Conservation (phyloP, 1,140 invertebrate genomes). For the Panonychus citri region DNA sequence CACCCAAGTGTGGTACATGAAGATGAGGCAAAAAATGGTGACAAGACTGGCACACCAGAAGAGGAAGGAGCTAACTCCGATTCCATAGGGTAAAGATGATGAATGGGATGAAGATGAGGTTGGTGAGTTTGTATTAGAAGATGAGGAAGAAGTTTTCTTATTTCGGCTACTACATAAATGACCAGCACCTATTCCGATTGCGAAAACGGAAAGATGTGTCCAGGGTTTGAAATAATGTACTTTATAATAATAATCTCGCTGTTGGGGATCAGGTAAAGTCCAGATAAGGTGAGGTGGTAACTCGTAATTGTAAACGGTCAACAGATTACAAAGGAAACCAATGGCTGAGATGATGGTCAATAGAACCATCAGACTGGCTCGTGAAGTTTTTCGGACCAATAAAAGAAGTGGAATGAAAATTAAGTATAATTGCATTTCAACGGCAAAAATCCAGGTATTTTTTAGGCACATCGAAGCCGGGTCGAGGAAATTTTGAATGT, state of each 20-base stretch:
- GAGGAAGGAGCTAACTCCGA: neutral
- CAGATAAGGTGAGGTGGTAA: conserved; percentile 14
- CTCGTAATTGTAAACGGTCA: conserved; percentile 11
- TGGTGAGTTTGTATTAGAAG: neutral
- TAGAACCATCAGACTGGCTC: neutral
- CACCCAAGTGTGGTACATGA: conserved; percentile 5
- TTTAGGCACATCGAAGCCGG: conserved; percentile 11
- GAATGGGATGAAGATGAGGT: neutral
- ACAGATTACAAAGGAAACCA: conserved; percentile 11
- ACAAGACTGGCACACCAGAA: neutral
- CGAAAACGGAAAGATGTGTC: conserved; percentile 11
- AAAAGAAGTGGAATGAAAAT: conserved; percentile 11
- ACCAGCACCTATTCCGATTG: conserved; percentile 10
- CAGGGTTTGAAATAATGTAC: conserved; percentile 10
- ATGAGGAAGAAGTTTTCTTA: neutral
- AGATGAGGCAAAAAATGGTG: neutral
- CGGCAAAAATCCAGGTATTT: conserved; percentile 17
- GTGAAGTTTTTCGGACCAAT: neutral
- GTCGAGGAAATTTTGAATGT: conserved; percentile 9
- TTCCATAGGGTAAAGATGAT: neutral
- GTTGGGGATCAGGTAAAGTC: conserved; percentile 14
- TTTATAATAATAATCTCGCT: conserved; percentile 8
- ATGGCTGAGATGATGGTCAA: neutral
- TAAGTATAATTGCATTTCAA: conserved; percentile 16
- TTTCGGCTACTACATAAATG: neutral